A percentile compares a stretch with the other conserved stretches of the same genome.
Conservation (phyloP, 2,888 invertebrate species). For the Amiota mariae region DNA sequence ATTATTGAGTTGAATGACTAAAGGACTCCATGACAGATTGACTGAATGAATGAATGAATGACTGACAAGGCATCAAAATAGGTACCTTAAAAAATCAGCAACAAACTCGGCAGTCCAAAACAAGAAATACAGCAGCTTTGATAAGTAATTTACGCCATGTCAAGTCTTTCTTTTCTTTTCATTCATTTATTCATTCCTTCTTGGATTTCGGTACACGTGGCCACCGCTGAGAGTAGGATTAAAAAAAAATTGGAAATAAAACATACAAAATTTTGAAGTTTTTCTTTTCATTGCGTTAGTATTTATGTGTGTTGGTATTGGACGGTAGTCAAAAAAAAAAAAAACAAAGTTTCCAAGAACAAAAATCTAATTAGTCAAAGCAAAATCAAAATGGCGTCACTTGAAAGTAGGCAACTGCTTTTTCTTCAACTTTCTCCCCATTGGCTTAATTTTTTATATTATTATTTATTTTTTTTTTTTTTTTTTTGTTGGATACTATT, state of each 20-base stretch:
- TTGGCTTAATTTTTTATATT: background rate
- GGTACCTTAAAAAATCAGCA: background rate
- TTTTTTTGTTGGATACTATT: constrained; percentile 7
- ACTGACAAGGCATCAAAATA: too few relatives aligned
- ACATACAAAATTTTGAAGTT: background rate
- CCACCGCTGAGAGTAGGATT: constrained; percentile 20
- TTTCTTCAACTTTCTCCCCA: constrained; percentile 18
- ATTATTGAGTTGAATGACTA: background rate
- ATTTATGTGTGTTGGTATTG: background rate
- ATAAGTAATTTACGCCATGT: constrained; percentile 19
- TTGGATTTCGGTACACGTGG: constrained; percentile 7
- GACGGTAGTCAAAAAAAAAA: background rate
- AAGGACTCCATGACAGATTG: too few relatives aligned
- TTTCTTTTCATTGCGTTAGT: background rate
- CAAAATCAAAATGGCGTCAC: constrained; percentile 38
- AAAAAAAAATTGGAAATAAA: background rate
- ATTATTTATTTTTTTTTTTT: too few relatives aligned
- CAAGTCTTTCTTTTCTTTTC: background rate
- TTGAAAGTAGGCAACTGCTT: constrained; percentile 59
- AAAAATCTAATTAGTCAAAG: constrained; percentile 62
- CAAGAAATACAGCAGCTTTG: constrained; percentile 15
- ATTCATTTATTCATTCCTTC: background rate
- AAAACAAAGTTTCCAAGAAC: constrained; percentile 22
- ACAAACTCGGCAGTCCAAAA: background rate
- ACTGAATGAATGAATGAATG: background rate